Percentiles rank a stretch among this genome's conserved stretches.
Conservation (phyloP, 2,888 invertebrate genomes). For the Zygothrica quintamaculata region DNA sequence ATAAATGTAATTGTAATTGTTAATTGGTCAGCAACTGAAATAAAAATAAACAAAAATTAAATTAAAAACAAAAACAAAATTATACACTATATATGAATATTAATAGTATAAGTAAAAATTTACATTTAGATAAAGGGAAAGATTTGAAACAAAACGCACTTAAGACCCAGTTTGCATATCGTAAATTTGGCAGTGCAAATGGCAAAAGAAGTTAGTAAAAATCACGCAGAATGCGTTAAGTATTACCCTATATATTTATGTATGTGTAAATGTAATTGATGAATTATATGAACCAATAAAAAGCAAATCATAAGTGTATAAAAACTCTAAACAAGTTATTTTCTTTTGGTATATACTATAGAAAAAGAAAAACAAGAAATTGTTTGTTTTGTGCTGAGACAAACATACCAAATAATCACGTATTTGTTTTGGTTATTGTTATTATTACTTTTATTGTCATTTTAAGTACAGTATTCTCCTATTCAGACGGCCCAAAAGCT, state of each 20-base stretch:
- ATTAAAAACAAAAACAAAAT: too few relatives aligned
- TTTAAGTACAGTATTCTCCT: too few relatives aligned
- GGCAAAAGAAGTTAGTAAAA: conserved; percentile 52
- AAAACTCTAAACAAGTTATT: not conserved
- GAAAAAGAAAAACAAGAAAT: too few relatives aligned
- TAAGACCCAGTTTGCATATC: not conserved
- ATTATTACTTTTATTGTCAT: too few relatives aligned
- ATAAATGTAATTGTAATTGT: conserved; percentile 46
- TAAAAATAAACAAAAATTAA: conserved; percentile 25
- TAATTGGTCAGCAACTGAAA: conserved; percentile 45
- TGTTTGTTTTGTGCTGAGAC: too few relatives aligned
- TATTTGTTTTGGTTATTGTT: too few relatives aligned
- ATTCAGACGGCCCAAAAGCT: too few relatives aligned
- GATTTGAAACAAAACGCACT: conserved; percentile 22
- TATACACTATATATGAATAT: conserved; percentile 35
- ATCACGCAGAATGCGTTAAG: conserved; percentile 71
- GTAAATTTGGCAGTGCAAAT: conserved; percentile 3
- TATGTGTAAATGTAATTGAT: conserved; percentile 75
- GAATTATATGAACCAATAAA: conserved; percentile 67
- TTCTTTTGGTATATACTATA: too few relatives aligned
- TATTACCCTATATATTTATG: conserved; percentile 66
- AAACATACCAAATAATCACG: too few relatives aligned
- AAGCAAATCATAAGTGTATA: conserved; percentile 22
- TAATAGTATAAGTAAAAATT: conserved; percentile 37
- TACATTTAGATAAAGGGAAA: conserved; percentile 20